Base-by-base conservation (phyloP, 2,797 vertebrate genomes). In the Tragelaphus eurycerus region DNA sequence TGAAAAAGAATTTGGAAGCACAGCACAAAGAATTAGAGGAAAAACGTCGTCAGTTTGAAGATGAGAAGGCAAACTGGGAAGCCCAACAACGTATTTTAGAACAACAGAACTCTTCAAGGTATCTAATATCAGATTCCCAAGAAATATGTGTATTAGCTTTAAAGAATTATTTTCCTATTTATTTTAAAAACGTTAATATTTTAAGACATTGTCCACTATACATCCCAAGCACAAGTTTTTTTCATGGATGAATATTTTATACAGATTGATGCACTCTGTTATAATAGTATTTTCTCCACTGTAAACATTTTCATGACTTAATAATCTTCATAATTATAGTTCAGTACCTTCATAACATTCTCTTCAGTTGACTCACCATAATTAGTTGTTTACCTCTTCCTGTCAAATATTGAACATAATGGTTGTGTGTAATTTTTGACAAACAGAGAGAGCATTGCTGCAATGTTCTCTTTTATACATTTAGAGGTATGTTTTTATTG, bases 1-100 rank as follows among this genome's bases (percentile, higher is more conserved):
- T 99, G 99, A 99, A 99, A 96, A 99, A 99, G 99, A 99, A 99
- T 98, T 99, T 99, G 98, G 99, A 99, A 98, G 99, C 99, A 54
- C 99, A 99, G 91, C 99, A 99, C 98, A 99, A 99, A 98, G 99
- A 99, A 96, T 97, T 99, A 97, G 99, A 99, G 98, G 99, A 99
- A 97, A 99, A 99, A 97, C 99, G 99, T 14, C 99, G 99, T 78
- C 99, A 99, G 98, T 99, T 99, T 91, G 99, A 99, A 98, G 99
- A 99, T 0, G 99, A 99, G 97, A 99, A 99, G 76, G 98, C 98
- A 7, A 99, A 99, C 99, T 99, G 99, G 99, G 99, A 99, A 99
- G 95, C 99, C 97, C 99, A 99, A 27, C 99, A 99, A 91, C 99
- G 99, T 97, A 99, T 99, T 96, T 99, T 99, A 99, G 99, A 99